These are phyloP conservation scores for Biston betularia DNA, from an alignment of 2,888 invertebrate genomes.

Conservation along the genomic window DNA sequence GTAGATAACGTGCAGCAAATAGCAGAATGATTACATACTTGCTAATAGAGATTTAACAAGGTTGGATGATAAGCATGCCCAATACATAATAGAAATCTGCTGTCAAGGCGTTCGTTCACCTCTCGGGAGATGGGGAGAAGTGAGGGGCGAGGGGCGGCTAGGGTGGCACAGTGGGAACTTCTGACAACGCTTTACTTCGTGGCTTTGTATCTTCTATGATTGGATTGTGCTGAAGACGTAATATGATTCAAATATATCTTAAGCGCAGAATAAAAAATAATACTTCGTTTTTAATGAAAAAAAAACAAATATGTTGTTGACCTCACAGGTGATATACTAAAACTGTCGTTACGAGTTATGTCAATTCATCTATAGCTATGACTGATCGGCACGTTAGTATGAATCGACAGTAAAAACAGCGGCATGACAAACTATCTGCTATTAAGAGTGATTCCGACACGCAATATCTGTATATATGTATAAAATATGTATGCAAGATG, in stretches of 20 bases:
- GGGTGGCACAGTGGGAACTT: conserved; percentile 29
- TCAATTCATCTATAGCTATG: too few species aligned
- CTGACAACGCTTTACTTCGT: conserved; percentile 6
- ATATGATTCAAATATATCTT: not conserved
- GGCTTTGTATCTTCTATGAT: not conserved
- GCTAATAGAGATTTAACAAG: not conserved
- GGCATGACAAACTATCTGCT: too few species aligned
- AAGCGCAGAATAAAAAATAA: too few species aligned
- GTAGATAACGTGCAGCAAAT: conserved; percentile 25
- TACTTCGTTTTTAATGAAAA: too few species aligned
- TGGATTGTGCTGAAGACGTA: conserved; percentile 5
- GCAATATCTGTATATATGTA: too few species aligned
- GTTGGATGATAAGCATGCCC: conserved; percentile 36
- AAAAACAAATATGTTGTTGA: too few species aligned
- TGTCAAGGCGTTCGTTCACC: conserved; percentile 74
- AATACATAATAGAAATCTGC: conserved; percentile 64
- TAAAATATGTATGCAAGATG: too few species aligned
- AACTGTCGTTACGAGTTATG: too few species aligned
- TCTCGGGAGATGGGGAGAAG: conserved; percentile 44
- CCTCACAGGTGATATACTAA: too few species aligned
- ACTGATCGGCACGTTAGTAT: too few species aligned
- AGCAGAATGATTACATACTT: conserved; percentile 13
- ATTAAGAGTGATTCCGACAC: too few species aligned
- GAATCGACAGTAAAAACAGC: too few species aligned
- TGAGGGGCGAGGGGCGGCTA: conserved; percentile 40